Percentiles rank a stretch among this genome's conserved stretches.
These are phyloP conservation scores for Zoanthus sansibaricus DNA, from an alignment of 92 coral and sea anemone genomes.

Conservation along the genomic window DNA sequence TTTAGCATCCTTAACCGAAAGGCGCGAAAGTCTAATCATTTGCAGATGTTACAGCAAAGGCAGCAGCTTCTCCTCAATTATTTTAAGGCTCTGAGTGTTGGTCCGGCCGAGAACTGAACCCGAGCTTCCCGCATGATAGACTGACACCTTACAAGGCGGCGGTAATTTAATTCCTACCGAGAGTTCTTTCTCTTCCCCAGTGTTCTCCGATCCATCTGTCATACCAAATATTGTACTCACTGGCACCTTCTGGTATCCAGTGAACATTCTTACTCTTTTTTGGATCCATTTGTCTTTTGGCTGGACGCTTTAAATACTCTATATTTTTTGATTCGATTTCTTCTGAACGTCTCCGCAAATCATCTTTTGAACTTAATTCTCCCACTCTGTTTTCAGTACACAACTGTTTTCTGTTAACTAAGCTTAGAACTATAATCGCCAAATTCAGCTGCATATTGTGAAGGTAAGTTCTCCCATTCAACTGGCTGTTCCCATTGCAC, in stretches of 20 bases:
- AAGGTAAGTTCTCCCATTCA: constrained; percentile 86
- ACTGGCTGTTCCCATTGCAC: constrained; percentile 94
- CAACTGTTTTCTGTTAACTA: neutral
- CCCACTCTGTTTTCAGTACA: constrained; percentile 5
- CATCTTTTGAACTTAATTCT: constrained; percentile 12
- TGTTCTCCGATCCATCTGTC: constrained; percentile 99
- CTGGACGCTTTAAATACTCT: constrained; percentile 72
- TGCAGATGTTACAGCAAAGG: too few species aligned
- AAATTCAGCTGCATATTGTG: constrained; percentile 68
- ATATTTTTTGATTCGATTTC: constrained; percentile 72
- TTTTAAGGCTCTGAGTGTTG: too few species aligned
- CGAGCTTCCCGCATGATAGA: too few species aligned
- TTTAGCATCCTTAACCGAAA: too few species aligned
- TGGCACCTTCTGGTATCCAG: constrained; percentile 98
- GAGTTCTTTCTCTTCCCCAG: constrained; percentile 85
- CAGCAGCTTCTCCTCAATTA: too few species aligned
- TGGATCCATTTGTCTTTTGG: constrained; percentile 87
- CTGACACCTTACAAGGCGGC: too few species aligned
- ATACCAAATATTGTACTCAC: constrained; percentile 98
- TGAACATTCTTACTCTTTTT: constrained; percentile 82
- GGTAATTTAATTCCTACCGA: constrained; percentile 17
- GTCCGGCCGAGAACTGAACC: too few species aligned
- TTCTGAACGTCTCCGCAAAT: constrained; percentile 34
- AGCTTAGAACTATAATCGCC: neutral
- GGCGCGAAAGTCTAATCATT: too few species aligned